phyloP scores from a whole-genome alignment of 2,113 vertebrate genomes.

The Corapipo altera region DNA sequence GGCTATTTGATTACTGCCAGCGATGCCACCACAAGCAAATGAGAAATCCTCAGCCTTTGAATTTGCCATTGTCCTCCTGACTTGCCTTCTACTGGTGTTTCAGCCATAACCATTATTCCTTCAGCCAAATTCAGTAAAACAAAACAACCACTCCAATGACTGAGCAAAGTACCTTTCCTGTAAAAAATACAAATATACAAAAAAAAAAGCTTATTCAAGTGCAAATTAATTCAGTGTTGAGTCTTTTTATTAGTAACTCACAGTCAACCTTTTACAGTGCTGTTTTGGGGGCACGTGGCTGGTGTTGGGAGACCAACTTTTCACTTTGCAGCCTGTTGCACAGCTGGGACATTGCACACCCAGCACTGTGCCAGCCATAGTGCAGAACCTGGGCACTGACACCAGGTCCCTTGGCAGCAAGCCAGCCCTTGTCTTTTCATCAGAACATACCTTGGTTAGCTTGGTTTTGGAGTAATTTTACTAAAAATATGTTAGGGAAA shows the following conservation, averaged over 20 bases:
- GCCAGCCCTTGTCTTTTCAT: not conserved
- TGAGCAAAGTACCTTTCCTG: constrained; percentile 33
- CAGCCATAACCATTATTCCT: not conserved
- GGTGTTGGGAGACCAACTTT: not conserved
- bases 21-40: not conserved
- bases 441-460: not conserved
- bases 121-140: constrained; percentile 12
- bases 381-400: not conserved
- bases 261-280: not conserved
- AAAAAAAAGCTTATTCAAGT: not conserved
- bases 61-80: not conserved
- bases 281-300: not conserved
- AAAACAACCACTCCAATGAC: not conserved
- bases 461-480: not conserved
- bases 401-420: not conserved
- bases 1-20: constrained; percentile 32
- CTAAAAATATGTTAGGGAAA: not conserved
- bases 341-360: accelerated
- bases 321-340: not conserved
- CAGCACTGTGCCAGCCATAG: accelerated
- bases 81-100: not conserved
- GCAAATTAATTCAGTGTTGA: constrained; percentile 19
- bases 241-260: not conserved
- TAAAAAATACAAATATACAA: not conserved
- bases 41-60: constrained; percentile 12